phyloP scores from a whole-genome alignment of 1,140 invertebrate genomes.

The Gryllus bimaculatus region DNA sequence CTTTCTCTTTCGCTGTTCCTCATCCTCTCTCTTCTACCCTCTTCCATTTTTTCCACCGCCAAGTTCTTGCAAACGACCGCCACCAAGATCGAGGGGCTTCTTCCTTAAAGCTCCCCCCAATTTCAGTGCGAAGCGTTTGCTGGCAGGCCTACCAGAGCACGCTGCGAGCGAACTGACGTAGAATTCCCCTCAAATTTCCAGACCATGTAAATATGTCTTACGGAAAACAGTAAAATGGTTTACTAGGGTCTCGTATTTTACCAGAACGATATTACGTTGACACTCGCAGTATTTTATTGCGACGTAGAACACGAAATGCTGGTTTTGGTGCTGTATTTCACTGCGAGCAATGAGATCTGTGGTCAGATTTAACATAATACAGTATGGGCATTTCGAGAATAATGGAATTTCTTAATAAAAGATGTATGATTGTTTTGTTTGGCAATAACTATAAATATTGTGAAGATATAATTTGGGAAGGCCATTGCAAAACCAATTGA shows the following conservation, averaged over 20 bases:
- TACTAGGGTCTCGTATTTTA: background rate
- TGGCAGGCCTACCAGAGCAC: background rate
- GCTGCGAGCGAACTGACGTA: background rate
- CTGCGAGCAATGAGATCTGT: background rate
- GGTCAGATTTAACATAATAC: background rate
- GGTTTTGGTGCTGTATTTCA: background rate
- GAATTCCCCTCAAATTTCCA: background rate
- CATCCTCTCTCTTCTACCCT: no score
- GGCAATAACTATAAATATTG: background rate
- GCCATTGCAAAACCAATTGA: background rate
- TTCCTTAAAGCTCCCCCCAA: background rate
- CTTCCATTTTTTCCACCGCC: no score
- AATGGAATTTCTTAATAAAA: background rate
- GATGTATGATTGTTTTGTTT: background rate
- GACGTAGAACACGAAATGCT: background rate
- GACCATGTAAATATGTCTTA: background rate
- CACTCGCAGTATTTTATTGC: background rate
- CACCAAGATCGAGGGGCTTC: no score
- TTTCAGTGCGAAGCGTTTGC: background rate
- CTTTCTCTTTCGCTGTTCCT: no score
- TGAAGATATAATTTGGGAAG: no score
- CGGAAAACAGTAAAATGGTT: constrained; percentile 4
- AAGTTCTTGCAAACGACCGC: no score
- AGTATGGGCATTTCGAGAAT: background rate
- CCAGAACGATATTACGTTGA: background rate